A percentile compares a stretch with the other conserved stretches of the same genome.
Evolutionary conservation across 1,140 invertebrate species (phyloP).

Genomic region (Caerostris extrusa): DNA sequence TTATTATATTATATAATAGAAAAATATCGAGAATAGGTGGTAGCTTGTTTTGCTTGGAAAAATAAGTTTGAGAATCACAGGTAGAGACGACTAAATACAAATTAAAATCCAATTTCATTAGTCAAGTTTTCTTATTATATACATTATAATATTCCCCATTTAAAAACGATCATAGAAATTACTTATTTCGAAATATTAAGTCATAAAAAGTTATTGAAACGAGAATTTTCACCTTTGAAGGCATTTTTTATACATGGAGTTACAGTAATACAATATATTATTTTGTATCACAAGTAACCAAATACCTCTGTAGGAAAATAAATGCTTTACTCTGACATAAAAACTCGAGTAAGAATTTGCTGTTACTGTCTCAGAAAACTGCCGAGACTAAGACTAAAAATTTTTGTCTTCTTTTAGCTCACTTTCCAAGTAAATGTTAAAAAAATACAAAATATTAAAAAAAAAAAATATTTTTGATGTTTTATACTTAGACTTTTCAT

Average conservation of each 20-base stretch:
- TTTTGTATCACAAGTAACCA: not conserved
- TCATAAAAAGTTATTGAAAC: not conserved
- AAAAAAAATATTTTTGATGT: not conserved
- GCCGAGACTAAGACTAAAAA: not conserved
- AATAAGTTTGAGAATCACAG: no score
- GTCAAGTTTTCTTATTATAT: no score
- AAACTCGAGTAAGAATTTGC: not conserved
- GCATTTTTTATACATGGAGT: not conserved
- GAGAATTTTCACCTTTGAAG: not conserved
- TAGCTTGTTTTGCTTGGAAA: no score
- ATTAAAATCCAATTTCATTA: no score
- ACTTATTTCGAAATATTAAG: no score
- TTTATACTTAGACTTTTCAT: not conserved
- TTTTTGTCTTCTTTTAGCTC: not conserved
- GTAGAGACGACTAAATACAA: no score
- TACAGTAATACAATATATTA: not conserved
- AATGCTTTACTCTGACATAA: not conserved
- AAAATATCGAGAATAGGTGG: no score
- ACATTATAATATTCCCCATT: no score
- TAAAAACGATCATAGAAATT: no score
- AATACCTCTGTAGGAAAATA: not conserved
- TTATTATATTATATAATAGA: no score
- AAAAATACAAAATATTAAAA: not conserved
- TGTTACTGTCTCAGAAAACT: not conserved
- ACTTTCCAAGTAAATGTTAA: not conserved